Evolutionary conservation across 2,113 vertebrate species (phyloP), one percentile per base, ranked within the genome.

Genomic region (Pituophis catenifer): DNA sequence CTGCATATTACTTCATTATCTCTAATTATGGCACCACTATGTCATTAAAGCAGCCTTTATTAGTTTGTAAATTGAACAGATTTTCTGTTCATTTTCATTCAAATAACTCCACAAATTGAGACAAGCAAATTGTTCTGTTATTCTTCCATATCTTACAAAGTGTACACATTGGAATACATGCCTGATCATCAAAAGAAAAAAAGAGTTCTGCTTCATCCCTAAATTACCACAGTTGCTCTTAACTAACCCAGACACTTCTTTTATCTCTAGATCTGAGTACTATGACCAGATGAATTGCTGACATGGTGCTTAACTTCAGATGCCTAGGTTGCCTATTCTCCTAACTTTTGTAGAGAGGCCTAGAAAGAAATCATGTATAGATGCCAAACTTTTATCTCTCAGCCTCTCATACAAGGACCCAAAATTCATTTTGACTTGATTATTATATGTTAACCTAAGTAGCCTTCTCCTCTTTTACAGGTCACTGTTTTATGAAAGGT

Each of bases 31-130:
- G 94, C 55, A 92, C 95, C 91, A 48, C 94, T 95, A 0, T 90
- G 50, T 96, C 92, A 96, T 95, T 96, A 95, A 89, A 50, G 89
- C 89, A 65, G 6, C 92, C 81, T 93, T 86, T 87, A 93, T 90
- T 95, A 95, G 95, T 94, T 95, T 96, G 95, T 94, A 95, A 95
- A 94, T 92, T 93, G 90, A 54, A 85, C 33, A 89, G 93, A 90
- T 94, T 33, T 2, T 91, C 44, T 87, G 26, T 92, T 89, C 26
- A 44, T 9, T 93, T 93, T 48, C 93, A 87, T 75, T 88, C 50
- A 52, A 70, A 92, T 38, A 23, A 17, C 26, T 26, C 9, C 6
- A 24, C 29, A 44, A 92, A 88, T 3, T 92, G 86, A 91, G 93
- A 95, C 90, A 26, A 92, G 92, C 85, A 92, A 70, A 91, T 86